Evolutionary conservation across 2,797 vertebrate genomes (phyloP).

Genomic region (Uromys caudimaculatus): DNA sequence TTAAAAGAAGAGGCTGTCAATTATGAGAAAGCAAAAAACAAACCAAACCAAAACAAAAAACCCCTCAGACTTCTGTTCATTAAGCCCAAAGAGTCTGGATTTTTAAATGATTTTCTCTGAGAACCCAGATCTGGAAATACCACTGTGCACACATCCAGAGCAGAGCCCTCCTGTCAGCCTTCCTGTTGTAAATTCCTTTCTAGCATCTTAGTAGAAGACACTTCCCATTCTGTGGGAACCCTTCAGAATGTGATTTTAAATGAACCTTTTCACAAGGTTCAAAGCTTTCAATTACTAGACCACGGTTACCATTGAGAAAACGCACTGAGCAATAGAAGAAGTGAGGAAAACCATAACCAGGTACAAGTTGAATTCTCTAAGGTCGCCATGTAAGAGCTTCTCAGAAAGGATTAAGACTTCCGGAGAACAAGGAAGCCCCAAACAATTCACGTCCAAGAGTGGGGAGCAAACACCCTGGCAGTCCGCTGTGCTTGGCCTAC

Average conservation of each 20-base stretch:
- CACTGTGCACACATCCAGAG: constrained; percentile 78
- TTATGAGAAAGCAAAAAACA: constrained; percentile 80
- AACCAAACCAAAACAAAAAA: no score
- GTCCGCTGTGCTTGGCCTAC: background rate
- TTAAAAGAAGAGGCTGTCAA: constrained; percentile 85
- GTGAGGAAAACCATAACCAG: constrained; percentile 36
- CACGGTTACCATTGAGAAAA: constrained; percentile 83
- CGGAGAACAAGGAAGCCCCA: constrained; percentile 45
- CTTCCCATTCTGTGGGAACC: constrained; percentile 82
- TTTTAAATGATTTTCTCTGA: constrained; percentile 79
- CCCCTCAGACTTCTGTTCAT: constrained; percentile 79
- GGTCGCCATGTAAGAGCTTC: constrained; percentile 62
- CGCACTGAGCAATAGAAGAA: constrained; percentile 71
- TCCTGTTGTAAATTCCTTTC: constrained; percentile 80
- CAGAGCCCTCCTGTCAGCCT: constrained; percentile 69
- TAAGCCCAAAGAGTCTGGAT: constrained; percentile 77
- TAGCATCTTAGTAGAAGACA: constrained; percentile 81
- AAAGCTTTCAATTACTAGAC: constrained; percentile 82
- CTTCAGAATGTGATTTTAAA: constrained; percentile 80
- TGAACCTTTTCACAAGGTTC: constrained; percentile 79
- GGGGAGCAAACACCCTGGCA: background rate
- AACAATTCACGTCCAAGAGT: constrained; percentile 54
- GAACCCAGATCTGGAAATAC: constrained; percentile 75
- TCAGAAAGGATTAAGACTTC: constrained; percentile 67
- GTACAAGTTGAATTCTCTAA: constrained; percentile 72